Conservation (phyloP, 2,113 vertebrate species). For the Aviceda subcristata region DNA sequence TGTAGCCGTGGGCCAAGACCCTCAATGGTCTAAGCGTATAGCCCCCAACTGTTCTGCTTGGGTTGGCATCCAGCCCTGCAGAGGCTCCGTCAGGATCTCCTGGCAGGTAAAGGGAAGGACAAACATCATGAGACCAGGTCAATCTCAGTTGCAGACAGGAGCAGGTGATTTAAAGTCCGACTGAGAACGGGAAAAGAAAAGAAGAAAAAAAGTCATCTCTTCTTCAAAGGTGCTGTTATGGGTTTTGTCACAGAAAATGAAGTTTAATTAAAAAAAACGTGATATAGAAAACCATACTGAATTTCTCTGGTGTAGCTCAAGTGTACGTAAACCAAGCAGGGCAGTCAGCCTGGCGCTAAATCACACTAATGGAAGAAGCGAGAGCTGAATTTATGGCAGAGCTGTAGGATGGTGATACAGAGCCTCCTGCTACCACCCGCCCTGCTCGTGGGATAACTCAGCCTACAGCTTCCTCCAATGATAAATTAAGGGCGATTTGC, state of each 20-base stretch:
- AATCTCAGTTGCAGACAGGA: background rate
- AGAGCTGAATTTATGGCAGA: background rate
- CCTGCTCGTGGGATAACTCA: background rate
- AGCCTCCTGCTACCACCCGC: background rate
- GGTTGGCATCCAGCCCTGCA: background rate
- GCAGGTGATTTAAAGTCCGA: background rate
- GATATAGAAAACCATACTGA: background rate
- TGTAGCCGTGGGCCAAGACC: accelerated
- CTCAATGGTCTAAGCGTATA: accelerated
- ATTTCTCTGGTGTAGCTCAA: background rate
- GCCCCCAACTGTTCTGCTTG: background rate
- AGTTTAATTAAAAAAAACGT: background rate
- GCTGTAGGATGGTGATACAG: background rate
- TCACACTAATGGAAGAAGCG: background rate
- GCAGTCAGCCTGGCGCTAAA: background rate
- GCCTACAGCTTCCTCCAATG: background rate
- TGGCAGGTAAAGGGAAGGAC: background rate
- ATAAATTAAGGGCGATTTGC: background rate
- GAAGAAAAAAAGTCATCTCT: background rate
- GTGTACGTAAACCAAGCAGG: background rate
- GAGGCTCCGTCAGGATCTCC: background rate
- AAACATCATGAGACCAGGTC: background rate
- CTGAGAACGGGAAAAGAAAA: background rate
- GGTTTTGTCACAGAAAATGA: background rate
- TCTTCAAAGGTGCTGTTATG: background rate